Conservation (phyloP, 2,888 invertebrate genomes). For the Plebejus melissa region DNA sequence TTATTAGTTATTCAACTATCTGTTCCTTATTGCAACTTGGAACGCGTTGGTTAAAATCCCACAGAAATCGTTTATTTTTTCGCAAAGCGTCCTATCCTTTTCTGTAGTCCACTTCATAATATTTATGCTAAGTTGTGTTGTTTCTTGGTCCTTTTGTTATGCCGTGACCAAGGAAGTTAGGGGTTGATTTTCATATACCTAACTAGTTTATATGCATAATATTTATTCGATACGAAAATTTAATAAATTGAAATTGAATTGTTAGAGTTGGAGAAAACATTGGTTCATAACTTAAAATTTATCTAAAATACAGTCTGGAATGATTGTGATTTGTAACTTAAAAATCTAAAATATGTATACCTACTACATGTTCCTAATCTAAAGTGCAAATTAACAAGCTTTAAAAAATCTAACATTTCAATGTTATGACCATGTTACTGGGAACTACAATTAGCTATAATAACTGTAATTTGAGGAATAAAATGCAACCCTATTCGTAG, state of each 20-base stretch:
- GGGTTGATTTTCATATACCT: background rate
- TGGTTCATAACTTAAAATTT: no score
- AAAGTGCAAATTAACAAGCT: background rate
- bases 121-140: background rate
- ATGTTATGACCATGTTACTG: background rate
- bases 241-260: no score
- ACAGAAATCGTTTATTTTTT: background rate
- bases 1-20: no score
- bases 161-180: background rate
- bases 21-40: no score
- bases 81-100: background rate
- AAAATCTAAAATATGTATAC: no score
- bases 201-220: no score
- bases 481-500: constrained; percentile 52
- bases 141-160: background rate
- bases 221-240: no score
- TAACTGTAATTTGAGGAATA: constrained; percentile 59
- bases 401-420: background rate
- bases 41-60: background rate
- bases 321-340: no score
- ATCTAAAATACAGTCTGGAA: no score
- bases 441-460: constrained; percentile 52
- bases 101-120: background rate
- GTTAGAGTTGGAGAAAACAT: no score
- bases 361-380: background rate